Base-by-base conservation (phyloP, 2,888 invertebrate genomes). In the Eledone cirrhosa region DNA sequence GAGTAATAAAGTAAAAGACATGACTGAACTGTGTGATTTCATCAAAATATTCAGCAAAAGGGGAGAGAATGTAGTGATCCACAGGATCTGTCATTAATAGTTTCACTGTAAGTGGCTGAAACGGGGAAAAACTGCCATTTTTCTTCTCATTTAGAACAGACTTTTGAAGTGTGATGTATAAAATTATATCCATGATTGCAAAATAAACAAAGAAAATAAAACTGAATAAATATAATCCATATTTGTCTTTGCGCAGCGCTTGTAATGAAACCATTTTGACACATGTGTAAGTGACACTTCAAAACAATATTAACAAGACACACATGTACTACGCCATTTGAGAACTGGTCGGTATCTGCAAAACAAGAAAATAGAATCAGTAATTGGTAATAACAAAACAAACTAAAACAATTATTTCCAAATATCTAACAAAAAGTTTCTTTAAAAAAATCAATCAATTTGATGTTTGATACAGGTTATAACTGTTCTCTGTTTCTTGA, bases 61-160 rank as follows among this genome's bases (percentile, higher is more conserved):
- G 96, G 1, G 94, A 94, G 86, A 96, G 94, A 29, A 96, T 91
- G 87, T 96, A 97, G 87, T 95, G 95, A 88, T 96, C 96, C 7
- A 94, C 93, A 82, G 95, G 95, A 89, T 96, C 96, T 77, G 95
- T 92, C 92, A 96, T 93, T 78, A 96, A 90, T 1, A 94, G 94
- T 91, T 97, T 97, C 0, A 95, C 94, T 0, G 96, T 96, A 1
- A 96, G 94, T 24, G 87, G 87, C 53, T 82, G 81, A 78, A 87
- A 88, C 0, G 87, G 86, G 7, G 86, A 85, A 79, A 83, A 85
- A 19, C 77, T 27, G 16, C 48, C 75, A 16, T 75, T 72, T 24
- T 74, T 72, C 19, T 80, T 81, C 48, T 82, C 81, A 31, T 82
- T 79, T 16, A 83, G 78, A 2, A 84, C 80, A 24, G 83, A 82